Base-by-base conservation (phyloP, 2,888 invertebrate species). In the Hypsopygia costalis region DNA sequence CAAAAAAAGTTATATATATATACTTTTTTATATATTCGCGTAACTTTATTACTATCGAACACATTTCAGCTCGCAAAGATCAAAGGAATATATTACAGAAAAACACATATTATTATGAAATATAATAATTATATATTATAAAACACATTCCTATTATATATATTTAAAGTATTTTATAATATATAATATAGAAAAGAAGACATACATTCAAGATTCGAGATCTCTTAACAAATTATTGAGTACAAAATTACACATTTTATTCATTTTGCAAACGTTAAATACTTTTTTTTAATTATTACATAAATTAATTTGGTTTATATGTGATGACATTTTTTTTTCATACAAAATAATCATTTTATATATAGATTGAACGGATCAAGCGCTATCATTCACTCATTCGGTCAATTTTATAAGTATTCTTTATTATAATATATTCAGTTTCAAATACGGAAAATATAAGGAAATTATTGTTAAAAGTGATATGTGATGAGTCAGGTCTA, bases 61-160 rank as follows among this genome's bases (percentile, higher is more conserved):
- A 42, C 37, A 22, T 27, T 51, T 51, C 25, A 40, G 49, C 48
- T 51, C 58, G 52, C 41, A n/a, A 37, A 50, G 52, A 58, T 55
- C 61, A 55, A 55, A 51, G 36, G 52, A 62, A 55, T 73, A 71
- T 69, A 58, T 63, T 74, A 76, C 76, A 78, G 69, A 59, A 49
- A 54, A 69, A 62, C 64, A 72, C 75, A 51, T 67, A 68, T 68
- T 71, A 70, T 64, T 62, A 52, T 12, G 31, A 11, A 55, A 42
- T 38, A 56, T 53, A 47, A 49, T 46, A 54, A 51, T 46, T 42
- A 52, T 37, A 45, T 36, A 51, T 51, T 47, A 41, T 50, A 56
- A 49, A 52, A 52, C 51, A 46, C 56, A 57, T 49, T 54, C 28
- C 34, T 16, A 25, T 34, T 25, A 10, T 32, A 35, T 33, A 25